These are phyloP conservation scores for Tachystola acroxantha DNA, from an alignment of 2,888 invertebrate genomes.

Conservation along the genomic window DNA sequence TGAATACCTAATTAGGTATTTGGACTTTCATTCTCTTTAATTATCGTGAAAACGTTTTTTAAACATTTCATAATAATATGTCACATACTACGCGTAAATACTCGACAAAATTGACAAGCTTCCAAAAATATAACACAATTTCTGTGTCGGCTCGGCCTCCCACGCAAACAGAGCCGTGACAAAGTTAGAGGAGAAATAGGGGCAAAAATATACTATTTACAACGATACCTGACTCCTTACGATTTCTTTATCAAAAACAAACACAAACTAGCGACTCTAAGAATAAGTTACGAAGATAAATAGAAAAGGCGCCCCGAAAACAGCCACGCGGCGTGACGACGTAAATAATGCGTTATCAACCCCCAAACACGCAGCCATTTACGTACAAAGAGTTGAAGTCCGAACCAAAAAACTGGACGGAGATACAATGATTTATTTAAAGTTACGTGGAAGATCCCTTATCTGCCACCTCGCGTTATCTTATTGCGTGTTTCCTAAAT, in stretches of 20 bases:
- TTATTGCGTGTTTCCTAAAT: slow-evolving; percentile 80
- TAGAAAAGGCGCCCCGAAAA: slow-evolving; percentile 16
- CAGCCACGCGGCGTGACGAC: slow-evolving; percentile 35
- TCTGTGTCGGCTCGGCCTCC: neutral
- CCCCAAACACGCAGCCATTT: slow-evolving; percentile 9
- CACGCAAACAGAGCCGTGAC: neutral
- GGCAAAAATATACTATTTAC: slow-evolving; percentile 15
- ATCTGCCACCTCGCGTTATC: slow-evolving; percentile 77
- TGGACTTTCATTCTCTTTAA: no score
- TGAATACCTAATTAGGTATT: no score
- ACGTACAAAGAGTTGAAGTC: slow-evolving; percentile 5
- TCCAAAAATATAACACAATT: slow-evolving; percentile 31
- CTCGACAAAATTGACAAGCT: slow-evolving; percentile 41
- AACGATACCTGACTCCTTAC: neutral
- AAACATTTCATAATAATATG: no score
- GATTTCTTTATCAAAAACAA: slow-evolving; percentile 20
- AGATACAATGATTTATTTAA: slow-evolving; percentile 16
- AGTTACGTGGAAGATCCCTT: slow-evolving; percentile 48
- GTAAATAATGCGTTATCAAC: slow-evolving; percentile 55
- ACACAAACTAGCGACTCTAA: slow-evolving; percentile 2
- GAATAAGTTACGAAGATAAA: slow-evolving; percentile 6
- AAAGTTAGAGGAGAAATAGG: slow-evolving; percentile 17
- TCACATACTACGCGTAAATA: no score
- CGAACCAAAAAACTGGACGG: slow-evolving; percentile 15
- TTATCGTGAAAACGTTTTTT: no score